These are phyloP conservation scores for Nothura maculosa DNA, from an alignment of 2,797 vertebrate species.

Conservation along the genomic window DNA sequence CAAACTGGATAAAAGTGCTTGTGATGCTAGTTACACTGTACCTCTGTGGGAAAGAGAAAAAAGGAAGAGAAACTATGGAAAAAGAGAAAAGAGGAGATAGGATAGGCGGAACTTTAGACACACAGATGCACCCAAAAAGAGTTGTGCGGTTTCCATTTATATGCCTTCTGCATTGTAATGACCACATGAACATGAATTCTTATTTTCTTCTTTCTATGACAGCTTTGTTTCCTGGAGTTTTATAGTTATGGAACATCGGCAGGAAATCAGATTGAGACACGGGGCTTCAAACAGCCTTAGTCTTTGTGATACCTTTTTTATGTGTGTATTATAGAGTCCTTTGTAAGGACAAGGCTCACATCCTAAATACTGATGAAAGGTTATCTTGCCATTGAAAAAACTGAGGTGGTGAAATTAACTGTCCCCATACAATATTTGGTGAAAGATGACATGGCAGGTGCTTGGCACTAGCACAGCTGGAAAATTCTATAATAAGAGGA, in stretches of 20 bases:
- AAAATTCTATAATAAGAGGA: neutral
- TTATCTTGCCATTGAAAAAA: neutral
- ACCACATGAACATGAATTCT: neutral
- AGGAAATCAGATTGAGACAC: neutral
- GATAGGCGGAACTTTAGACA: neutral
- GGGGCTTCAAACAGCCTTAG: neutral
- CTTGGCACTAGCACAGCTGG: neutral
- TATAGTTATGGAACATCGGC: neutral
- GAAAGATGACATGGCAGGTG: neutral
- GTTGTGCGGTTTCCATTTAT: rapidly evolving
- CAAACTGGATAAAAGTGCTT: neutral
- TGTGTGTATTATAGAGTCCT: neutral
- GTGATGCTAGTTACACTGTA: neutral
- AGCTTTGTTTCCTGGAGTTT: neutral
- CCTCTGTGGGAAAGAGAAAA: neutral
- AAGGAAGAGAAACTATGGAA: neutral
- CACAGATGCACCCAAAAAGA: neutral
- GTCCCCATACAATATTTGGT: neutral
- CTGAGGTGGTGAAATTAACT: neutral
- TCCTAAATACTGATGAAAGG: neutral
- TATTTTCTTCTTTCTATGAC: neutral
- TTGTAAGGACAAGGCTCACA: neutral
- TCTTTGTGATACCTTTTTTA: rapidly evolving
- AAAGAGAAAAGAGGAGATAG: neutral
- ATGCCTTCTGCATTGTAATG: rapidly evolving